phyloP scores from a whole-genome alignment of 2,113 vertebrate species.

The Ophiodon elongatus region DNA sequence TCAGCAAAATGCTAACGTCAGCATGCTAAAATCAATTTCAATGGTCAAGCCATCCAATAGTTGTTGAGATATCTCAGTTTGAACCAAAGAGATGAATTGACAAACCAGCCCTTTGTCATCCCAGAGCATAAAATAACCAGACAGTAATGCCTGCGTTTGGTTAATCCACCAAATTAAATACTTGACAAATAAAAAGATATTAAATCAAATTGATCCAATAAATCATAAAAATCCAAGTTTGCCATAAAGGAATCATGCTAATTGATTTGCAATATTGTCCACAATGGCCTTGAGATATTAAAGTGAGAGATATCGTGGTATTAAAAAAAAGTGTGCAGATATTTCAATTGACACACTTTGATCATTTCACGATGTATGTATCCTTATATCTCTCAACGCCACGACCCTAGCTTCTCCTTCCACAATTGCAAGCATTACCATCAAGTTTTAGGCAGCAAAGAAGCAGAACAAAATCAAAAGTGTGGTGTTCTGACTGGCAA shows the following conservation, averaged over 20 bases:
- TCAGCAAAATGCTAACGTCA: neutral
- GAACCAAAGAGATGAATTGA: neutral
- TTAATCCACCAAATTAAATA: neutral
- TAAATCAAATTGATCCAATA: no score
- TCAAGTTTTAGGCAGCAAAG: neutral
- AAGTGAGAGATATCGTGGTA: neutral
- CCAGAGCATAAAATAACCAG: neutral
- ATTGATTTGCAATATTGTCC: neutral
- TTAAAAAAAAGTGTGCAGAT: neutral
- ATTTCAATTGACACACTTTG: neutral
- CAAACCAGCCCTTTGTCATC: neutral
- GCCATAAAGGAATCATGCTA: no score
- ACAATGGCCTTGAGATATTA: neutral
- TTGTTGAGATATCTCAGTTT: neutral
- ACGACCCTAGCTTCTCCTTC: neutral
- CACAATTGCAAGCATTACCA: neutral
- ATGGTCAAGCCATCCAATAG: neutral
- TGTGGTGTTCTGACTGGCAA: neutral
- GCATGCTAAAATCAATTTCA: neutral
- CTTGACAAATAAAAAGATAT: no score
- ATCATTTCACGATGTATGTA: neutral
- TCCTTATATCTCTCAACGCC: neutral
- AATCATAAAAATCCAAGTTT: no score
- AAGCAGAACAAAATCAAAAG: neutral
- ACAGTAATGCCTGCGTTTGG: neutral